Evolutionary conservation across 2,888 invertebrate species (phyloP), one percentile per base, ranked within the genome.

Genomic region (Drosophila borborema): DNA sequence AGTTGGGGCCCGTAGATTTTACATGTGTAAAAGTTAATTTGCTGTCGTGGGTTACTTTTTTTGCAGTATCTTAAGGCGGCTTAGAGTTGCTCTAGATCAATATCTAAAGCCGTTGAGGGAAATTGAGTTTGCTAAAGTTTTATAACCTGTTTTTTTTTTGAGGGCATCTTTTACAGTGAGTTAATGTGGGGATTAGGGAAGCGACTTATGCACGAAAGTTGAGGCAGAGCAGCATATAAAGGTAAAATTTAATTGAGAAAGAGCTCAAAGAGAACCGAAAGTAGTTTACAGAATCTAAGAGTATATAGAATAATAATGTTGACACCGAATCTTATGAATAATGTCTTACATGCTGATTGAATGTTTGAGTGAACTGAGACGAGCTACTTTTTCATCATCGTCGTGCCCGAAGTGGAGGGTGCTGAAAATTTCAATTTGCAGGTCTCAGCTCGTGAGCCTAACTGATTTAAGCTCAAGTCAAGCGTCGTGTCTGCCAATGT

Each of bases 71-170:
- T 74, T 78, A 59, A 41, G 63, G 20, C 41, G 51, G 74, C 63
- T 76, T 68, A 64, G 59, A 48, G 60, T 64, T 60, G 40, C 58
- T 48, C 23, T 36, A 74, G 79, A 77, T 79, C 63, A 56, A 79
- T 74, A 77, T 70, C 74, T 69, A 60, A 73, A 74, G 61, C 64
- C 64, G 48, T 65, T 46, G 74, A 64, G 79, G 74, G 69, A 69
- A 77, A 74, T 77, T 77, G 74, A 74, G 74, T 74, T 78, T 74
- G 59, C 38, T 28, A 59, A 77, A 77, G 66, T 75, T 77, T 74
- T 74, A 79, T 74, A 66, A 45, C 65, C 60, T 78, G 51, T 45
- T 46, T 64, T 23, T 68, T 77, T 68, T 77, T 45, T 4, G 34
- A 46, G 61, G 23, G 23, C 36, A 56, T 53, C 59, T 63, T 46